Percentiles rank a stretch among this genome's conserved stretches.
These are phyloP conservation scores for Drosophila persimilis DNA, from an alignment of 1,140 invertebrate species.

Conservation along the genomic window DNA sequence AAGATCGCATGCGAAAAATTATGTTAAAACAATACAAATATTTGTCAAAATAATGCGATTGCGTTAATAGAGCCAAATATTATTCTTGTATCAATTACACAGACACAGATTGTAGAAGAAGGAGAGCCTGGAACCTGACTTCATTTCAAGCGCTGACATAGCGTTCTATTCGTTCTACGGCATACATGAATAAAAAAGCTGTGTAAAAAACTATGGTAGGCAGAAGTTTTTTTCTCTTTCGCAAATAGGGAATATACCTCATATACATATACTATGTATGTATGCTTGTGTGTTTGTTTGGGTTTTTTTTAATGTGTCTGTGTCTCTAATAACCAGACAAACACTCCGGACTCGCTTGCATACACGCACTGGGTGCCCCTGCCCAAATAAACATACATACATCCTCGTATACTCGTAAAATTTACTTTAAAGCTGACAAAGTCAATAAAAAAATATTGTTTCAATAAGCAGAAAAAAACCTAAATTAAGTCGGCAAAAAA, in stretches of 20 bases:
- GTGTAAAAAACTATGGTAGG: conserved; percentile 57
- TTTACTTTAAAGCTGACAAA: conserved; percentile 82
- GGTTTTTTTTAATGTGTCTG: neutral
- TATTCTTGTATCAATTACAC: conserved; percentile 80
- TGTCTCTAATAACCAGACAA: conserved; percentile 47
- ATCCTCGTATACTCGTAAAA: conserved; percentile 33
- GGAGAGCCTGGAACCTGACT: neutral
- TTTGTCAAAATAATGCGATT: conserved; percentile 82
- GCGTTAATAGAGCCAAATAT: conserved; percentile 81
- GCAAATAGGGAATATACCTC: conserved; percentile 43
- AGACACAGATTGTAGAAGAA: conserved; percentile 11
- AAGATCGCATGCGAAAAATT: conserved; percentile 75
- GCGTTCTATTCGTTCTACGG: conserved; percentile 6
- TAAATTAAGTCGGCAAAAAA: conserved; percentile 57
- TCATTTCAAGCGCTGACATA: conserved; percentile 3
- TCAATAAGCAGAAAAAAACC: conserved; percentile 71
- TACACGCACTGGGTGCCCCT: conserved; percentile 37
- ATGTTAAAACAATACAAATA: conserved; percentile 81
- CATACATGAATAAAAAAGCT: conserved; percentile 5
- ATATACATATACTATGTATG: no score
- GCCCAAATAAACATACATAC: conserved; percentile 69
- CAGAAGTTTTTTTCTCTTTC: conserved; percentile 59
- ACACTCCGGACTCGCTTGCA: conserved; percentile 16
- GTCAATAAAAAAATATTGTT: conserved; percentile 81
- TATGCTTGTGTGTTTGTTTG: conserved; percentile 19